phyloP scores from a whole-genome alignment of 2,113 vertebrate genomes.

The Diadophis punctatus region DNA sequence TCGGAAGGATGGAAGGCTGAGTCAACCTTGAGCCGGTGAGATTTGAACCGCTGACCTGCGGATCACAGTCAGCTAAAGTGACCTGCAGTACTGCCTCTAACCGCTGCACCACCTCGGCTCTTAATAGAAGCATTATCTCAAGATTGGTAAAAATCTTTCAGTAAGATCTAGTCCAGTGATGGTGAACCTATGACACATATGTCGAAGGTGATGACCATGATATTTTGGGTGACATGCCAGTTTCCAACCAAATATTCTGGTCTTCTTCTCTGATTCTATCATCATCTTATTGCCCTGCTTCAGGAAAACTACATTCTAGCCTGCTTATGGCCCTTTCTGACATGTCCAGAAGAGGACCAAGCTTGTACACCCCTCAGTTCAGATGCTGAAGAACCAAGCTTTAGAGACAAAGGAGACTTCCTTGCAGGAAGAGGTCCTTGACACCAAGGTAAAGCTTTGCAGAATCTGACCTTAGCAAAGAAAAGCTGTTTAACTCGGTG shows the following conservation, averaged over 20 bases:
- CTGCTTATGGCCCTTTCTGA: not conserved
- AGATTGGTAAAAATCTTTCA: not conserved
- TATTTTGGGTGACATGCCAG: no score
- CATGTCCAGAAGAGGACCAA: not conserved
- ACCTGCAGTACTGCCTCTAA: no score
- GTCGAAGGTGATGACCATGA: no score
- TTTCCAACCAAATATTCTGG: not conserved
- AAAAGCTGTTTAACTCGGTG: not conserved
- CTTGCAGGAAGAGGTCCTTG: no score
- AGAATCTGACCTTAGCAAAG: not conserved
- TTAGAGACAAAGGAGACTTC: not conserved
- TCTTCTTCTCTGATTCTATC: not conserved
- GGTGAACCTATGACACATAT: not conserved
- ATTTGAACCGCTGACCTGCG: no score
- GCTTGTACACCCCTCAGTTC: not conserved
- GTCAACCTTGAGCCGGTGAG: no score
- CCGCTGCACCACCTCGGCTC: no score
- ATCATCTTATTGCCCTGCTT: not conserved
- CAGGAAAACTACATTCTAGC: not conserved
- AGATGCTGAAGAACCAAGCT: not conserved
- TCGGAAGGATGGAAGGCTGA: no score
- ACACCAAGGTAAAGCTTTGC: not conserved
- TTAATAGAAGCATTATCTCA: no score
- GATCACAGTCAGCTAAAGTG: no score
- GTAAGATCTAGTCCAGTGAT: not conserved